phyloP scores from a whole-genome alignment of 2,797 vertebrate species.

The Rhyacichthys aspro region DNA sequence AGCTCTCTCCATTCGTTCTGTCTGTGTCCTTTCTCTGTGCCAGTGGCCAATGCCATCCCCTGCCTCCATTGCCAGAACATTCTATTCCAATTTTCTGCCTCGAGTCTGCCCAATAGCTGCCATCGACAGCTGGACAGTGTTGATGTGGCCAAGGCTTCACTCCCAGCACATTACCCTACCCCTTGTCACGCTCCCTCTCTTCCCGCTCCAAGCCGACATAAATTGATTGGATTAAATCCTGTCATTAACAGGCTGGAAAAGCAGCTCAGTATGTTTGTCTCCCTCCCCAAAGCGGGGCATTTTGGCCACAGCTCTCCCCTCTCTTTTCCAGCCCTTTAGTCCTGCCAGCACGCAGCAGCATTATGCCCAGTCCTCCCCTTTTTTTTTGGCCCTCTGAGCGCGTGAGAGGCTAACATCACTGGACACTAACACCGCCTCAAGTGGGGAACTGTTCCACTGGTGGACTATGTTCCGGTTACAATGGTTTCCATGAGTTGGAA shows the following conservation, averaged over 20 bases:
- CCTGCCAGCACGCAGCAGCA: conserved; percentile 75
- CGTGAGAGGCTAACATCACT: conserved; percentile 68
- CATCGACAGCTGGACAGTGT: conserved; percentile 79
- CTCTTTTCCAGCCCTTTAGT: conserved; percentile 70
- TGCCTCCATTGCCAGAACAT: conserved; percentile 76
- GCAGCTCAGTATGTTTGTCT: conserved; percentile 81
- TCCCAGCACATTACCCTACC: conserved; percentile 77
- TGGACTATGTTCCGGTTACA: conserved; percentile 49
- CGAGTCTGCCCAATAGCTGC: conserved; percentile 75
- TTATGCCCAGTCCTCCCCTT: conserved; percentile 69
- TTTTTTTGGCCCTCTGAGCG: conserved; percentile 56
- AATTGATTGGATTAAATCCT: conserved; percentile 84
- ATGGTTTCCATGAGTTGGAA: conserved; percentile 59
- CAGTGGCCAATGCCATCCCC: conserved; percentile 77
- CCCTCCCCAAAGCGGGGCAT: conserved; percentile 72
- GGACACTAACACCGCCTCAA: conserved; percentile 67
- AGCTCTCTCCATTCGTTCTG: conserved; percentile 55
- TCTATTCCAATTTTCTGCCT: conserved; percentile 81
- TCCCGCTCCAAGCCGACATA: conserved; percentile 79
- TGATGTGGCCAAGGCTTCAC: conserved; percentile 76
- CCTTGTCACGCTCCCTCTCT: conserved; percentile 78
- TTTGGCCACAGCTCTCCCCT: conserved; percentile 69
- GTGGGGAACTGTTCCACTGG: conserved; percentile 60
- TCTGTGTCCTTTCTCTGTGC: conserved; percentile 68
- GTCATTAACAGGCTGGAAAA: conserved; percentile 83